phyloP scores from a whole-genome alignment of 2,888 invertebrate species.

The Metopia argyrocephala region DNA sequence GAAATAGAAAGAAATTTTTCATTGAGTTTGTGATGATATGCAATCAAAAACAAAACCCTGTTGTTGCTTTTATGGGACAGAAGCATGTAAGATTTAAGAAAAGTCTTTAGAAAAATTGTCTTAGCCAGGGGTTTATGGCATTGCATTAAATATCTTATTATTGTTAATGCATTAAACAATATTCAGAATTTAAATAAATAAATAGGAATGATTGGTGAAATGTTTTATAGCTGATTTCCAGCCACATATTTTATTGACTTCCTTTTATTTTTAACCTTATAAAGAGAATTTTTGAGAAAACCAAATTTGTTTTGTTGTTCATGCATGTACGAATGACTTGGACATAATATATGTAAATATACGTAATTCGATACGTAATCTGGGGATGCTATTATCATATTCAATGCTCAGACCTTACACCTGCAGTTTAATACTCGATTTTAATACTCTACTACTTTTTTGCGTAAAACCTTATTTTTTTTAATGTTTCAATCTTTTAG shows the following conservation, averaged over 20 bases:
- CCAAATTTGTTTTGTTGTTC: too few relatives aligned
- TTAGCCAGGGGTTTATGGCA: slow-evolving; percentile 20
- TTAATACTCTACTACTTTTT: too few relatives aligned
- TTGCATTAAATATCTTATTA: slow-evolving; percentile 13
- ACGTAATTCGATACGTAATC: too few relatives aligned
- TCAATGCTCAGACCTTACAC: too few relatives aligned
- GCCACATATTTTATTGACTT: background rate
- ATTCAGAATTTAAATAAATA: slow-evolving; percentile 36
- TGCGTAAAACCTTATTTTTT: too few relatives aligned
- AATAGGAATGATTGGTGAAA: slow-evolving; percentile 29
- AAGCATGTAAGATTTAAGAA: background rate
- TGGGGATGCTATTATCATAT: too few relatives aligned
- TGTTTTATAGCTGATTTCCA: background rate
- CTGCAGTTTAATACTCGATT: too few relatives aligned
- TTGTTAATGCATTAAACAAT: slow-evolving; percentile 37
- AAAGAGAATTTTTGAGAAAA: background rate
- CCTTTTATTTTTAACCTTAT: background rate
- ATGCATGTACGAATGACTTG: too few relatives aligned
- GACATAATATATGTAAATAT: too few relatives aligned
- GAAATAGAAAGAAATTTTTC: background rate
- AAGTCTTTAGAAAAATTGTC: slow-evolving; percentile 26
- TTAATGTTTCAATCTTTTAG: too few relatives aligned
- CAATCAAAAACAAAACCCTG: slow-evolving; percentile 40
- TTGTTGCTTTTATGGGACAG: slow-evolving; percentile 22
- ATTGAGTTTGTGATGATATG: slow-evolving; percentile 54